phyloP scores from a whole-genome alignment of 2,888 invertebrate genomes.

The Halictus ligatus region DNA sequence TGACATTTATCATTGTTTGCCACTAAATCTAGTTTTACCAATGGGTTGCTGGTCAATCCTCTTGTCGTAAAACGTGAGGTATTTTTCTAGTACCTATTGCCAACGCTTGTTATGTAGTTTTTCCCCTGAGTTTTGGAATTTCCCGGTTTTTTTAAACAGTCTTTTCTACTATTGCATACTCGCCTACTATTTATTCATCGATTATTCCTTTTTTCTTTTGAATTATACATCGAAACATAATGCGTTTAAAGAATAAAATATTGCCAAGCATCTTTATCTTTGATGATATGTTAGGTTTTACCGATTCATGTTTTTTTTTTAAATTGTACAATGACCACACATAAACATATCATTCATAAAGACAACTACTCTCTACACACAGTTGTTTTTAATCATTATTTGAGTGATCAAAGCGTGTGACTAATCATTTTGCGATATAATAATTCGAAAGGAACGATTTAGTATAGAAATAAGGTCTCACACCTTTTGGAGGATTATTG shows the following conservation, averaged over 20 bases:
- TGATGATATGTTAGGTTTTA: neutral
- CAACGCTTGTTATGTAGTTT: slow-evolving; percentile 31
- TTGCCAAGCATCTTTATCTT: neutral
- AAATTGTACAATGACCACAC: neutral
- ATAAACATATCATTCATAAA: slow-evolving; percentile 7
- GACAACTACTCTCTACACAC: neutral
- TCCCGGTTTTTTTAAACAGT: slow-evolving; percentile 31
- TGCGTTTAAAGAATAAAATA: neutral
- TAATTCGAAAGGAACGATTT: neutral
- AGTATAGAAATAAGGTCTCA: neutral
- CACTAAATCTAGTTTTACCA: slow-evolving; percentile 48
- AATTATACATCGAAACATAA: neutral
- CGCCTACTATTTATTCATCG: neutral
- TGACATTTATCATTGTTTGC: slow-evolving; percentile 45
- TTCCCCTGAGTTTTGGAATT: slow-evolving; percentile 31
- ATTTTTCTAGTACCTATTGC: slow-evolving; percentile 69
- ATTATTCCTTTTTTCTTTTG: neutral
- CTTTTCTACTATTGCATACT: slow-evolving; percentile 22
- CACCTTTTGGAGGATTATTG: neutral
- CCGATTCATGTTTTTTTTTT: neutral
- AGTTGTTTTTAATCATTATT: neutral
- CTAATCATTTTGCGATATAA: neutral
- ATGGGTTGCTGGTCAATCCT: slow-evolving; percentile 73
- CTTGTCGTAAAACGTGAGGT: slow-evolving; percentile 55
- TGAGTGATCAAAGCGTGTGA: neutral